These are phyloP conservation scores for Tenthredo mesomela DNA, from an alignment of 2,888 invertebrate species.

Conservation along the genomic window DNA sequence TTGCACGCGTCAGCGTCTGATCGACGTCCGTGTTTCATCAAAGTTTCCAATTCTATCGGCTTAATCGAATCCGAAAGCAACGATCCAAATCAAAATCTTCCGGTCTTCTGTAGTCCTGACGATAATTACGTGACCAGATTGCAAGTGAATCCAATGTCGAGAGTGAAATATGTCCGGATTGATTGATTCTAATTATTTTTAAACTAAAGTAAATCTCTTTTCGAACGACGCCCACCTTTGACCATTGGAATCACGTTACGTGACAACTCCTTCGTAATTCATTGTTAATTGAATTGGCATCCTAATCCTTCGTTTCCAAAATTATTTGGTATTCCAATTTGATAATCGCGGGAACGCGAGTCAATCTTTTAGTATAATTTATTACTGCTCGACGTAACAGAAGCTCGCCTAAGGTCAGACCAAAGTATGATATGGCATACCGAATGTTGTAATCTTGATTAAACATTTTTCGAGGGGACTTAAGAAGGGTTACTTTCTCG, in stretches of 20 bases:
- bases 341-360: neutral
- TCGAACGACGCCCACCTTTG: neutral
- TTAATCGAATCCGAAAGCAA: constrained; percentile 37
- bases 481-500: neutral
- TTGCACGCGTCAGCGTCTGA: constrained; percentile 26
- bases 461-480: neutral
- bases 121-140: constrained; percentile 30
- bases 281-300: neutral
- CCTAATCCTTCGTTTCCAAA: neutral
- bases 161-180: neutral
- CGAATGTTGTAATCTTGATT: neutral
- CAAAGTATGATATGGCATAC: neutral
- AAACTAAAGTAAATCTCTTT: neutral
- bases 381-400: neutral
- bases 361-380: neutral
- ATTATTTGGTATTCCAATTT: neutral
- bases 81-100: constrained; percentile 25
- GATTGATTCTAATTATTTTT: constrained; percentile 21
- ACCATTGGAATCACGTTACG: neutral
- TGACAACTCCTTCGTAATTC: neutral
- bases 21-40: constrained; percentile 32
- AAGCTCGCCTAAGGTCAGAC: neutral
- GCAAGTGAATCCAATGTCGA: neutral
- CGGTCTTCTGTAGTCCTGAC: neutral
- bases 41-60: constrained; percentile 35